Conservation (phyloP, 2,113 vertebrate genomes). For the Thomomys bottae region DNA sequence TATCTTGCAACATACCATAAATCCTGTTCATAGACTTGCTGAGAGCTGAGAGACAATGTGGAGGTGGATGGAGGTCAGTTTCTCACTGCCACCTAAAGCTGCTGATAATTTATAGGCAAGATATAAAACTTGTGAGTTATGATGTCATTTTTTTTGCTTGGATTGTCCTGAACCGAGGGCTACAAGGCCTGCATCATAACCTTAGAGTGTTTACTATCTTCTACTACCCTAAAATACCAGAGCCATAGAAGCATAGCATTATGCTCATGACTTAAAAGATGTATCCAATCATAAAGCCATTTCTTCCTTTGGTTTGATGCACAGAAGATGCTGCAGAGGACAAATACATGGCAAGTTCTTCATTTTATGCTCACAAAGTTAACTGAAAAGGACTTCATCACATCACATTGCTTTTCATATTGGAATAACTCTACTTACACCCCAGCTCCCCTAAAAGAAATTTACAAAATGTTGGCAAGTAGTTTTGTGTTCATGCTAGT, state of each 20-base stretch:
- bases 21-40: slow-evolving; percentile 61
- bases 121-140: slow-evolving; percentile 65
- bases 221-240: neutral
- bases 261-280: neutral
- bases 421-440: neutral
- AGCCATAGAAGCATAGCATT: slow-evolving; percentile 26
- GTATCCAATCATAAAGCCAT: slow-evolving; percentile 43
- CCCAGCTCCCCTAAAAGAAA: neutral
- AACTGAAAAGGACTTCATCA: neutral
- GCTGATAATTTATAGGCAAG: slow-evolving; percentile 67
- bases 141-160: slow-evolving; percentile 64
- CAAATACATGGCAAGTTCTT: neutral
- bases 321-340: neutral
- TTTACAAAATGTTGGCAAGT: slow-evolving; percentile 1
- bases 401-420: neutral
- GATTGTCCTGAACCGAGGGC: slow-evolving; percentile 53
- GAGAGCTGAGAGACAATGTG: slow-evolving; percentile 55
- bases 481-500: neutral
- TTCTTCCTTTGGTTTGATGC: neutral
- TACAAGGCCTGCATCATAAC: slow-evolving; percentile 58
- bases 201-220: slow-evolving; percentile 52
- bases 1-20: slow-evolving; percentile 61
- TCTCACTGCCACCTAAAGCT: slow-evolving; percentile 57
- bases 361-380: neutral
- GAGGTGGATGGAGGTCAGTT: slow-evolving; percentile 65